Percentiles rank a stretch among this genome's conserved stretches.
phyloP scores from a whole-genome alignment of 2,113 vertebrate genomes.

The Dendrocopos noguchii region DNA sequence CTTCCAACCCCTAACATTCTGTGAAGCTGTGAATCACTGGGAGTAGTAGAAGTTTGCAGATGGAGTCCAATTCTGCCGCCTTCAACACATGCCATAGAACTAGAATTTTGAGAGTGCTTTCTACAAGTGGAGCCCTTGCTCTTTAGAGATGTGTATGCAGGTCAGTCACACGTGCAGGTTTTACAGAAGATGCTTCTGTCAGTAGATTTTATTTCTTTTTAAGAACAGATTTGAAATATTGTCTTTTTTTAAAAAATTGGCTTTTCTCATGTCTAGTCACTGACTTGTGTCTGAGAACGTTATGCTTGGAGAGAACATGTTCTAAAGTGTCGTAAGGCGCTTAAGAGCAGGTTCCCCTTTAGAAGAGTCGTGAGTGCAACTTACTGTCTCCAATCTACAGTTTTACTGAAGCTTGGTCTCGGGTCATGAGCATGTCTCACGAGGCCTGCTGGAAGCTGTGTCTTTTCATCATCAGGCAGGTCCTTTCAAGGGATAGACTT shows the following conservation, averaged over 20 bases:
- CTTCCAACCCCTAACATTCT: no score
- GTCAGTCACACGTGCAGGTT: no score
- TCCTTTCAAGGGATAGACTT: background rate
- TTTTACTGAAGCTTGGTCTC: background rate
- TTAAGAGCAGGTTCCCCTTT: background rate
- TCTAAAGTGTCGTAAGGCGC: rapidly evolving
- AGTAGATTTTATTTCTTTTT: background rate
- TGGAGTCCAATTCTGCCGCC: background rate
- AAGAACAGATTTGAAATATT: background rate
- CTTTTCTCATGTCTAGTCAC: background rate
- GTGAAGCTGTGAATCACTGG: background rate
- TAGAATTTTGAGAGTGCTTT: background rate
- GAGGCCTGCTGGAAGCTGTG: background rate
- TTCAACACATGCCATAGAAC: background rate
- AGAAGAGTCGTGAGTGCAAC: background rate
- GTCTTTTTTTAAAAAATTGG: background rate
- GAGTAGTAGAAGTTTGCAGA: background rate
- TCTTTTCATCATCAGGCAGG: background rate
- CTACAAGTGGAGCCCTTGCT: background rate
- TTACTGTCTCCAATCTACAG: background rate
- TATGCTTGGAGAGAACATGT: background rate
- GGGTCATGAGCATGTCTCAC: background rate
- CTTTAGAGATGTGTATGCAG: background rate
- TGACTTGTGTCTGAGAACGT: background rate
- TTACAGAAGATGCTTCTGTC: background rate